Base-by-base conservation (phyloP, 2,113 vertebrate genomes). In the Hippocampus abdominalis region DNA sequence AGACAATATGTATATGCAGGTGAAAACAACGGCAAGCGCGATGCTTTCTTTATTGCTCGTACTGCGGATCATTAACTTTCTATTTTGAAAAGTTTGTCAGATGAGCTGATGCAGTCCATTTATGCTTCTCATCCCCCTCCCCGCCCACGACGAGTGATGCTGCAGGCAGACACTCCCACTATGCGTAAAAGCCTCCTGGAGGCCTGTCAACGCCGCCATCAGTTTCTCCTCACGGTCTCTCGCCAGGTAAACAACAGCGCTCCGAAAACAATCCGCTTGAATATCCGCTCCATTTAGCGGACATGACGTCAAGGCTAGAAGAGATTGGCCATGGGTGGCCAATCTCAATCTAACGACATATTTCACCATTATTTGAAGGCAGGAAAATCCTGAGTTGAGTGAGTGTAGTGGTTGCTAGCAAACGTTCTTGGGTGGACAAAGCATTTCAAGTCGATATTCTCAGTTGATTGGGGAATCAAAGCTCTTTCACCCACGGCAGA, bases 241-340 rank as follows among this genome's bases (percentile, higher is more conserved):
- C 72, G 79, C 73, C 70, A 83, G 73, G 67, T 76, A 82, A 83
- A 81, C 72, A 74, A 68, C 69, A 76, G 79, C 73, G 71, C 70
- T 71, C 74, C 69, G 77, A 82, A 79, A 81, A 75, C 3, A 61
- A 81, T 72, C 70, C 39, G 39, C 57, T 53, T 73, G 68, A 20
- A 77, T 74, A 81, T 71, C 65, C 70, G 70, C 42, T 64, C 32
- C 18, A 23, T 72, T 82, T 63, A 64, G 46, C 9, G 6, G 67
- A 21, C 62, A 23, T 40, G 62, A 64, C 21, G 39, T 42, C 3
- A 7, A 42, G 3, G 10, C 36, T 23, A 44, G 42, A 42, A 60
- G 39, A 60, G 15, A 16, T 60, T 18, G 8, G 27, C 27, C 63
- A 27, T 2, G 11, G 40, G 13, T 16, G 62, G 40, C n/a, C 16